Base-by-base conservation (phyloP, 2,113 vertebrate genomes). In the Chamaea fasciata region DNA sequence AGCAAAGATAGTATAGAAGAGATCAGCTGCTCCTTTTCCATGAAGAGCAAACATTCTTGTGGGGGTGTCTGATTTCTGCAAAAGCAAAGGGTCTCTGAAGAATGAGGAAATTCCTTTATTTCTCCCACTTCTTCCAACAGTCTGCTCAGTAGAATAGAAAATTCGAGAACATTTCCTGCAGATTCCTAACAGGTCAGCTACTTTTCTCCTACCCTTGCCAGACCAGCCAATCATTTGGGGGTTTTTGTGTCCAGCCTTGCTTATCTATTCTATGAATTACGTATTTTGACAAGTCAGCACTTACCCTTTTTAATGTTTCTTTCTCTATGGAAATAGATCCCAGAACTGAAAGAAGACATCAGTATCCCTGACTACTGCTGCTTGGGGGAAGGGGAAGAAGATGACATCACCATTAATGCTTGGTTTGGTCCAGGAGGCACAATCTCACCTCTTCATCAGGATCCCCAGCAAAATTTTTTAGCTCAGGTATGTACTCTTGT, bases 381-480 rank as follows among this genome's bases (percentile, higher is more conserved):
- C 90, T 97, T 99, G 20, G 99, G 99, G 5, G 93, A 98, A 20
- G 98, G 98, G 16, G 99, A 99, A 14, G 99, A 99, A 63, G 99
- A 99, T 0, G 93, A 99, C 55, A 99, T 99, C 62, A 99, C 99
- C 23, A 98, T 99, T 24, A 99, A 99, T 0, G 99, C 99, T 37
- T 99, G 99, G 99, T 99, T 99, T 67, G 99, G 99, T 19, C 99
- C 99, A 28, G 90, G 84, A 46, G 99, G 99, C 47, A 99, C 99
- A 0, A 65, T 99, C 52, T 99, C 99, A 49, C 99, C 99, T 9
- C 98, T 99, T 37, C 99, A 99, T 92, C 99, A 99, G 62, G 99
- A 99, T 92, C 99, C 99, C 19, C 99, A 99, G 94, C 99, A 99
- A 85, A 99, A 99, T 95, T 99, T 99, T 83, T 97, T 99, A 78